Evolutionary conservation across 1,140 invertebrate species (phyloP).

Genomic region (Megalonaias nervosa): DNA sequence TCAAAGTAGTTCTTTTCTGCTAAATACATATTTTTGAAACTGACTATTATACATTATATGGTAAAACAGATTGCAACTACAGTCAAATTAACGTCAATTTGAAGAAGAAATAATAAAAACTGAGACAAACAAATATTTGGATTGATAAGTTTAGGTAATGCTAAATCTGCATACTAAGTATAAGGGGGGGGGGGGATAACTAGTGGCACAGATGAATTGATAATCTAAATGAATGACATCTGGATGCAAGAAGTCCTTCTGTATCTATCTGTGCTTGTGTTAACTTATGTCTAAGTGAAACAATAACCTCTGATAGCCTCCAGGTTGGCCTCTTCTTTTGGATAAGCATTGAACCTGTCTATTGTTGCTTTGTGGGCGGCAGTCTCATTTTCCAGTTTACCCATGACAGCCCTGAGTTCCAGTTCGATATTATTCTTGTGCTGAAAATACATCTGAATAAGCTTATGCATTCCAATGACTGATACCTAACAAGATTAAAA

Average conservation of each 20-base stretch:
- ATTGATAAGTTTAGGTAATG: too few relatives aligned
- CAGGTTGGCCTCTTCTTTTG: conserved; percentile 88
- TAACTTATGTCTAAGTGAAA: not conserved
- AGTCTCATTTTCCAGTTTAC: conserved; percentile 90
- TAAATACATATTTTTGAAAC: too few relatives aligned
- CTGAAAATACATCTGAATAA: conserved; percentile 42
- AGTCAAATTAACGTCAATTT: too few relatives aligned
- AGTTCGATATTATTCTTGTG: conserved; percentile 86
- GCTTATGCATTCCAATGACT: not conserved
- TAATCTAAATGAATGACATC: not conserved
- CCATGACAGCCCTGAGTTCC: conserved; percentile 89
- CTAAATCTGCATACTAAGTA: too few relatives aligned
- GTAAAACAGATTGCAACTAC: too few relatives aligned
- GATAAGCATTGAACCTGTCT: conserved; percentile 75
- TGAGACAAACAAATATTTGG: too few relatives aligned
- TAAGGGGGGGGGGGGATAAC: too few relatives aligned
- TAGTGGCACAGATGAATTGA: not conserved
- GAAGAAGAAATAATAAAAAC: too few relatives aligned
- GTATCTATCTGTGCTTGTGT: too few relatives aligned
- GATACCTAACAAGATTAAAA: not conserved
- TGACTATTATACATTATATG: too few relatives aligned
- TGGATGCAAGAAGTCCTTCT: not conserved
- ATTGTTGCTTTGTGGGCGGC: conserved; percentile 85
- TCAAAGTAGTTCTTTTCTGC: too few relatives aligned
- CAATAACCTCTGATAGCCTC: conserved; percentile 88